Evolutionary conservation across 2,888 invertebrate genomes (phyloP).

Genomic region (Drosophila prolongata): DNA sequence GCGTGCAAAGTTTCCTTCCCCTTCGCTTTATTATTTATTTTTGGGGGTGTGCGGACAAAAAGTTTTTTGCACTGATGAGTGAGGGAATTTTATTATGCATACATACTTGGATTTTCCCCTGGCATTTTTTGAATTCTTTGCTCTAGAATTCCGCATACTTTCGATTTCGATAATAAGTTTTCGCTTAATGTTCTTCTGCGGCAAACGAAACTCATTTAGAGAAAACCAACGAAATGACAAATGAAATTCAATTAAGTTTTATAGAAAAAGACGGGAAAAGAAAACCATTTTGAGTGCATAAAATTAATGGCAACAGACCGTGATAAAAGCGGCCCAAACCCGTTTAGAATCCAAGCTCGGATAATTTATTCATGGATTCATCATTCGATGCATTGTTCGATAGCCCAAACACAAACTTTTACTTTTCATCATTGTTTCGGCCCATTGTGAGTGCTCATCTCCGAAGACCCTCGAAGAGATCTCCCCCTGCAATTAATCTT

Average conservation of each 20-base stretch:
- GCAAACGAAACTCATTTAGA: conserved; percentile 14
- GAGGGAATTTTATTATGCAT: conserved; percentile 1
- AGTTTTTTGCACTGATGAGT: conserved; percentile 8
- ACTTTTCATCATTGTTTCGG: conserved; percentile 64
- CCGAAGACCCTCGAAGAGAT: conserved; percentile 21
- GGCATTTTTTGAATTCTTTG: neutral
- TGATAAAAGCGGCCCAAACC: conserved; percentile 45
- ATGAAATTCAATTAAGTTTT: conserved; percentile 38
- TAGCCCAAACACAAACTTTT: conserved; percentile 67
- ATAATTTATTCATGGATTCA: conserved; percentile 68
- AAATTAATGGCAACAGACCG: conserved; percentile 46
- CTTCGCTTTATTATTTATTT: conserved; percentile 28
- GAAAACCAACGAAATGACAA: conserved; percentile 29
- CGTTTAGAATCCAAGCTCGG: conserved; percentile 61
- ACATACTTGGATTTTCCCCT: too few relatives aligned
- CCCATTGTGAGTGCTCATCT: conserved; percentile 49
- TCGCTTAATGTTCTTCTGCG: neutral
- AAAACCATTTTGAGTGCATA: conserved; percentile 35
- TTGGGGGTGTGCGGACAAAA: conserved; percentile 12
- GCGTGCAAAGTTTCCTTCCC: conserved; percentile 8
- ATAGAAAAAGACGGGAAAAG: conserved; percentile 20
- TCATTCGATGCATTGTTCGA: conserved; percentile 59
- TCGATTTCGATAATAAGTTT: neutral
- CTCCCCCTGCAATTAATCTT: conserved; percentile 73
- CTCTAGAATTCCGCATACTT: neutral